phyloP scores from a whole-genome alignment of 1,140 invertebrate species.

The Theocolax elegans region DNA sequence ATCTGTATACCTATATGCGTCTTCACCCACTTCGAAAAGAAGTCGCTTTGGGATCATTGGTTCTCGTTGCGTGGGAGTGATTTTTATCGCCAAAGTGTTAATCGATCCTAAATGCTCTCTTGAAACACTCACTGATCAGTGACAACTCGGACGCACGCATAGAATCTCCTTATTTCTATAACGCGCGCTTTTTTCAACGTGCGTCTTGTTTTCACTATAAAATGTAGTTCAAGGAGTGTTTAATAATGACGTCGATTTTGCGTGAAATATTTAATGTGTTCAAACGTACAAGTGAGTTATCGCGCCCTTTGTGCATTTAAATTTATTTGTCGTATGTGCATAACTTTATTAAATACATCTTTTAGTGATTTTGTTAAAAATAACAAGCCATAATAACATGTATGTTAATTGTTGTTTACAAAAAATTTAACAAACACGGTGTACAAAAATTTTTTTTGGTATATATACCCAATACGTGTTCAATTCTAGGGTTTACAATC shows the following conservation, averaged over 20 bases:
- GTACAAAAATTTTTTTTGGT: too few species aligned
- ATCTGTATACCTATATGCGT: neutral
- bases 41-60: neutral
- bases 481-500: too few species aligned
- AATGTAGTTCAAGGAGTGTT: slow-evolving; percentile 6
- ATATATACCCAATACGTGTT: too few species aligned
- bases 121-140: neutral
- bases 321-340: too few species aligned
- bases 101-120: slow-evolving; percentile 24
- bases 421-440: too few species aligned
- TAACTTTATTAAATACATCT: too few species aligned
- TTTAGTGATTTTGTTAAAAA: too few species aligned
- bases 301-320: too few species aligned
- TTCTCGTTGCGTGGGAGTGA: neutral
- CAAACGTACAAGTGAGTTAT: slow-evolving; percentile 20
- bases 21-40: too few species aligned
- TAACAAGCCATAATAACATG: too few species aligned
- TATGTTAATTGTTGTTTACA: too few species aligned
- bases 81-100: slow-evolving; percentile 14
- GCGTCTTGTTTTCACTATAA: neutral
- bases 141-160: slow-evolving; percentile 6
- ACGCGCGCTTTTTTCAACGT: neutral
- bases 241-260: slow-evolving; percentile 9
- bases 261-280: slow-evolving; percentile 2
- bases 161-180: neutral